A percentile compares a stretch with the other conserved stretches of the same genome.
These are phyloP conservation scores for Thera obeliscata DNA, from an alignment of 2,888 invertebrate species.

Conservation along the genomic window DNA sequence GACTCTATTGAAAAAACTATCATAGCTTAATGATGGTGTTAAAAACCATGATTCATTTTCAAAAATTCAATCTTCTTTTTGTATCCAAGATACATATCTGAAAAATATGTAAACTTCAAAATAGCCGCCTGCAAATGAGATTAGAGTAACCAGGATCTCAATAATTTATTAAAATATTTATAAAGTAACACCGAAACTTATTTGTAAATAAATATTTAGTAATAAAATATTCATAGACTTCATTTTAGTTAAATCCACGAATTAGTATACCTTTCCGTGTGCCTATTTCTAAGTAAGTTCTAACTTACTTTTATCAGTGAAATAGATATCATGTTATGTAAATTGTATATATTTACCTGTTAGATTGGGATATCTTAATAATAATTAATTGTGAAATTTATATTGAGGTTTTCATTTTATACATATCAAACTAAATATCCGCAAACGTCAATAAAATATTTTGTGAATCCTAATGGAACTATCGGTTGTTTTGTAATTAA, in stretches of 20 bases:
- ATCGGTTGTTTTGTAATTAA: constrained; percentile 86
- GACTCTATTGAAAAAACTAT: too few relatives aligned
- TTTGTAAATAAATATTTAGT: constrained; percentile 45
- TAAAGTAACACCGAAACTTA: constrained; percentile 49
- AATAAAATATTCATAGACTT: constrained; percentile 38
- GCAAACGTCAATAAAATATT: constrained; percentile 65
- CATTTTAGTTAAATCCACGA: constrained; percentile 41
- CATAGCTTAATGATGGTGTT: too few relatives aligned
- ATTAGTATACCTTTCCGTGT: constrained; percentile 62
- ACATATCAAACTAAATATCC: constrained; percentile 79
- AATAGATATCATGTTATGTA: constrained; percentile 54
- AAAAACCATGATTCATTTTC: too few relatives aligned
- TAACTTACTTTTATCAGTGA: constrained; percentile 48
- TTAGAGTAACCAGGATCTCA: constrained; percentile 81
- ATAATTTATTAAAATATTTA: constrained; percentile 74
- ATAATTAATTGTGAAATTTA: constrained; percentile 44
- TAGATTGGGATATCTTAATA: constrained; percentile 43
- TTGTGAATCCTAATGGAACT: constrained; percentile 66
- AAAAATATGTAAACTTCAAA: constrained; percentile 38
- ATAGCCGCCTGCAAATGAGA: constrained; percentile 68
- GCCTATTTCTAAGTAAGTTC: constrained; percentile 58
- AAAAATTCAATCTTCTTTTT: too few relatives aligned
- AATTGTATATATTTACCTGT: constrained; percentile 53
- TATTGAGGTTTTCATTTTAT: constrained; percentile 79
- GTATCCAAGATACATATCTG: constrained; percentile 19